These are phyloP conservation scores for Urocynchramus pylzowi DNA, from an alignment of 2,113 vertebrate genomes.

Conservation along the genomic window DNA sequence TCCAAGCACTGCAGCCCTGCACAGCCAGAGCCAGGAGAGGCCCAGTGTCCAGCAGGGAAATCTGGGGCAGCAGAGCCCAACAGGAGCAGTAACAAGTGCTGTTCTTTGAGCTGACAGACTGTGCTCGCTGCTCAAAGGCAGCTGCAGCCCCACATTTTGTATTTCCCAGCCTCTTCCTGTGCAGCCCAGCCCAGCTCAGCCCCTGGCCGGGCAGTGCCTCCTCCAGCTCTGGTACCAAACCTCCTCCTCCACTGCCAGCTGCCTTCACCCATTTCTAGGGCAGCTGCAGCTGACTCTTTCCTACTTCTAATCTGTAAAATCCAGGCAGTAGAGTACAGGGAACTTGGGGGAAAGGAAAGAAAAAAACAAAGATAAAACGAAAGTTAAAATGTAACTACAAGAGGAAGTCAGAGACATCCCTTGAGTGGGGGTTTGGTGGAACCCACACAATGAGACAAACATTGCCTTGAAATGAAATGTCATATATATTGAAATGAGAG, in stretches of 20 bases:
- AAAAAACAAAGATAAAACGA: neutral
- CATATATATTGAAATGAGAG: neutral
- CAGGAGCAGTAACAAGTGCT: neutral
- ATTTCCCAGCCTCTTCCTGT: neutral
- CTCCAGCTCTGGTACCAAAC: neutral
- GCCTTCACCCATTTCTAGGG: neutral
- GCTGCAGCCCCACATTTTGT: neutral
- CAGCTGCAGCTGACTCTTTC: neutral
- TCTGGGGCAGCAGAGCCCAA: neutral
- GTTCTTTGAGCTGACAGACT: neutral
- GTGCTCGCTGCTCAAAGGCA: neutral
- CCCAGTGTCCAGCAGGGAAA: neutral
- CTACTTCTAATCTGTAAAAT: neutral
- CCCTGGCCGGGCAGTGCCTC: neutral
- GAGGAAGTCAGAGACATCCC: neutral
- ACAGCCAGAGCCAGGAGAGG: neutral
- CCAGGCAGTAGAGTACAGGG: neutral
- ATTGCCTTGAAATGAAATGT: neutral
- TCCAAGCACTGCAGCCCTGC: fast-evolving
- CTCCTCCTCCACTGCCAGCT: neutral
- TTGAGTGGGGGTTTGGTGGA: neutral
- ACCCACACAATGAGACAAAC: neutral
- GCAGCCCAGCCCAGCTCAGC: too few relatives aligned
- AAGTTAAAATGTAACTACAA: neutral
- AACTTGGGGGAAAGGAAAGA: neutral